These are phyloP conservation scores for Alethe castanea DNA, from an alignment of 2,113 vertebrate genomes.

Conservation along the genomic window DNA sequence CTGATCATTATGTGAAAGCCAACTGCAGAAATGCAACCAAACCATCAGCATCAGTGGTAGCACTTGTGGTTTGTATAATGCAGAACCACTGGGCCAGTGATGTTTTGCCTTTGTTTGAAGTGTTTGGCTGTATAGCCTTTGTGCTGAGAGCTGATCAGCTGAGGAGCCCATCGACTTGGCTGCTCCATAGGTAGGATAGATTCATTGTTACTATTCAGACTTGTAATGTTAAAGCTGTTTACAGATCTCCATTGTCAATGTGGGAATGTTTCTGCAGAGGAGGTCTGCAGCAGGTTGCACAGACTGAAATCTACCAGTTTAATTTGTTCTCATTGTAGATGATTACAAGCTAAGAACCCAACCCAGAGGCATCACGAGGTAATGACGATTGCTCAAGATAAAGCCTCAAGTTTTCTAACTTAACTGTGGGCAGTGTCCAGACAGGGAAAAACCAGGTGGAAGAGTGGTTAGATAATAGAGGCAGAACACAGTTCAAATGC, in stretches of 20 bases:
- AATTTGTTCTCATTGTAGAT: not conserved
- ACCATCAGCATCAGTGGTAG: not conserved
- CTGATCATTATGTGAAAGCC: not conserved
- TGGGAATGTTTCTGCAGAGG: not conserved
- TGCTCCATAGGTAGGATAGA: fast-evolving
- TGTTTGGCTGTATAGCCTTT: not conserved
- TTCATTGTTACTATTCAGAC: not conserved
- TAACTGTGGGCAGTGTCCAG: not conserved
- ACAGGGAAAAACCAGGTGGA: not conserved
- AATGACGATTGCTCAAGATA: not conserved
- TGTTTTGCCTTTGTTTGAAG: not conserved
- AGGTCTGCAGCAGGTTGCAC: not conserved
- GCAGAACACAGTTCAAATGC: not conserved
- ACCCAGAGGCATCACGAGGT: not conserved
- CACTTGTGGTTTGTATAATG: not conserved
- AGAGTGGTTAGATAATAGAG: not conserved
- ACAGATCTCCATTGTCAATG: not conserved
- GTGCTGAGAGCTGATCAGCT: not conserved
- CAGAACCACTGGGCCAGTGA: not conserved
- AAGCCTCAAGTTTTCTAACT: not conserved
- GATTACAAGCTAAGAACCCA: not conserved
- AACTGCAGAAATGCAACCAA: not conserved
- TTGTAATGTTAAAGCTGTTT: not conserved
- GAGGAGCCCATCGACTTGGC: not conserved
- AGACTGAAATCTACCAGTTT: not conserved